phyloP scores from a whole-genome alignment of 2,113 vertebrate genomes.

The Setophaga coronata region DNA sequence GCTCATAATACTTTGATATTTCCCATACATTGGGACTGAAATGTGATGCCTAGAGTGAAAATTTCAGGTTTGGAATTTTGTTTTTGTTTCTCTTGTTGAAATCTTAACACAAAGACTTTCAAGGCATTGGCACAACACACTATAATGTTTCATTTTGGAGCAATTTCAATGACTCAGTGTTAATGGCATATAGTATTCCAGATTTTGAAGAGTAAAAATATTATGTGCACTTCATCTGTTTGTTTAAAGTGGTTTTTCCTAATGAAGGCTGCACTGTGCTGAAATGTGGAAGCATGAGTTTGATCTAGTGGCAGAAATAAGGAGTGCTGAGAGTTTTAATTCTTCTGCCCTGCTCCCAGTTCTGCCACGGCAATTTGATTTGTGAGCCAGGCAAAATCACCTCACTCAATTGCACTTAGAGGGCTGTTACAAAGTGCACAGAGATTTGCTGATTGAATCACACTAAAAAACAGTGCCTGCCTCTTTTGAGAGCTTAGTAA shows the following conservation, averaged over 20 bases:
- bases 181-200: slow-evolving; percentile 75
- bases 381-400: slow-evolving; percentile 3
- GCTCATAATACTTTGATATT: slow-evolving; percentile 18
- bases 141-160: slow-evolving; percentile 73
- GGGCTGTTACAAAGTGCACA: background rate
- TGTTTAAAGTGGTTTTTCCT: slow-evolving; percentile 73
- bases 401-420: background rate
- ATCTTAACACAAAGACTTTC: slow-evolving; percentile 56
- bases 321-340: slow-evolving; percentile 27
- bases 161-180: slow-evolving; percentile 72
- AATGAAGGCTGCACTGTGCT: slow-evolving; percentile 68
- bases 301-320: slow-evolving; percentile 24
- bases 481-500: background rate
- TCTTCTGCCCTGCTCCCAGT: background rate
- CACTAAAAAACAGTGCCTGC: background rate
- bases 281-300: slow-evolving; percentile 15
- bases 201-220: slow-evolving; percentile 79
- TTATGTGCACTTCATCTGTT: slow-evolving; percentile 78
- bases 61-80: slow-evolving; percentile 35
- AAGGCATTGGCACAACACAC: slow-evolving; percentile 60
- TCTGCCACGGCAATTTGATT: background rate
- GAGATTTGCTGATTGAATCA: background rate
- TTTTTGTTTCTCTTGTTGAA: slow-evolving; percentile 51
- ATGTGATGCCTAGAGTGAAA: background rate
- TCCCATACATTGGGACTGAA: slow-evolving; percentile 6